Conservation (phyloP, 2,113 vertebrate genomes). For the Aspidoscelis tigris region DNA sequence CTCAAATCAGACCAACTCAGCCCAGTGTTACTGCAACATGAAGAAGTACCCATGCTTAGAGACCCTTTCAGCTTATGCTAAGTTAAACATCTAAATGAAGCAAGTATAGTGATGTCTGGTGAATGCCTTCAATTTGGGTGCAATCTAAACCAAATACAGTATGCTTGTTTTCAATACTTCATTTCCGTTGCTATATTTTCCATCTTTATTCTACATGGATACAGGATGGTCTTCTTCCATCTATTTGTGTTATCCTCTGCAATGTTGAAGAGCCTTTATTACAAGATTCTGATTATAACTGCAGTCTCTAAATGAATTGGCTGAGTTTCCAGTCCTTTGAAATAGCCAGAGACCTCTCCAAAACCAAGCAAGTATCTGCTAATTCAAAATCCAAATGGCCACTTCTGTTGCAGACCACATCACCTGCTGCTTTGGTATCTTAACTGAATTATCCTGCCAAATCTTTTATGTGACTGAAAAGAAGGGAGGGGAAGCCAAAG, state of each 20-base stretch:
- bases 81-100: background rate
- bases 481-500: background rate
- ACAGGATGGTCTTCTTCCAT: background rate
- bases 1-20: no score
- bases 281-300: background rate
- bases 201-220: background rate
- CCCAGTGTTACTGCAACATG: no score
- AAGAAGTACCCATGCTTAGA: background rate
- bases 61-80: no score
- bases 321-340: background rate
- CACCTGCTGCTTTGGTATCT: background rate
- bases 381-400: slow-evolving; percentile 5
- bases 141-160: background rate
- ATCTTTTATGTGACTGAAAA: background rate
- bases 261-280: background rate
- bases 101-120: background rate
- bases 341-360: background rate
- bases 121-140: no score
- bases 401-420: background rate
- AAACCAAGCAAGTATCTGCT: background rate
- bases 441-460: background rate
- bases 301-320: background rate
- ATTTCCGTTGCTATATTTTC: background rate
- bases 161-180: background rate
- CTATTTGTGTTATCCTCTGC: background rate